Conservation (phyloP, 2,797 vertebrate genomes). For the Onychomys torridus region DNA sequence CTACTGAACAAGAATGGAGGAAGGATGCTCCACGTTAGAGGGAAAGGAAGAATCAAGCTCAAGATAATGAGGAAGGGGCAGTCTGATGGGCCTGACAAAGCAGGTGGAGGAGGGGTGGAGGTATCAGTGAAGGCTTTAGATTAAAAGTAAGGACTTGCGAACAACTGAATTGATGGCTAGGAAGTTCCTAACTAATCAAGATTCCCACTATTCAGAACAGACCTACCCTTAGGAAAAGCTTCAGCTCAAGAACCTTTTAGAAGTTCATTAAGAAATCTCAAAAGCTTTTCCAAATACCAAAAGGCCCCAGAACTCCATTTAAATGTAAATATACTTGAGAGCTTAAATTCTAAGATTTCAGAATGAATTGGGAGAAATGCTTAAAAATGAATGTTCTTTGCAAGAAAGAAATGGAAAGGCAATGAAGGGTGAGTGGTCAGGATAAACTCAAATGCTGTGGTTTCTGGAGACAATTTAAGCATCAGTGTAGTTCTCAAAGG, state of each 20-base stretch:
- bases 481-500: not conserved
- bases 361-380: conserved; percentile 3
- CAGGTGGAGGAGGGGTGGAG: fast-evolving
- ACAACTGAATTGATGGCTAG: not conserved
- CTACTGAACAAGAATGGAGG: not conserved
- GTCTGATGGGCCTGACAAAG: not conserved
- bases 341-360: conserved; percentile 66
- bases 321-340: conserved; percentile 71
- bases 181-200: conserved; percentile 30
- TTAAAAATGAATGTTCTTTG: conserved; percentile 31
- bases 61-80: not conserved
- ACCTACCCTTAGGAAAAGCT: conserved; percentile 38
- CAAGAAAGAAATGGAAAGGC: not conserved
- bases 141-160: not conserved
- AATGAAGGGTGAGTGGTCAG: not conserved
- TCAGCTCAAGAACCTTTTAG: conserved; percentile 63
- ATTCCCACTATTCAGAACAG: conserved; percentile 44
- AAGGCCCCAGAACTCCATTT: conserved; percentile 59
- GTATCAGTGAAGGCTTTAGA: not conserved
- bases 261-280: conserved; percentile 74
- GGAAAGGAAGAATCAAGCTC: not conserved
- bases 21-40: not conserved
- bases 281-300: conserved; percentile 69
- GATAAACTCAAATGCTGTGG: not conserved
- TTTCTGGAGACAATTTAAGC: not conserved